Percentiles rank a stretch among this genome's conserved stretches.
Evolutionary conservation across 1,140 invertebrate genomes (phyloP).

Genomic region (Leucophenga varia): DNA sequence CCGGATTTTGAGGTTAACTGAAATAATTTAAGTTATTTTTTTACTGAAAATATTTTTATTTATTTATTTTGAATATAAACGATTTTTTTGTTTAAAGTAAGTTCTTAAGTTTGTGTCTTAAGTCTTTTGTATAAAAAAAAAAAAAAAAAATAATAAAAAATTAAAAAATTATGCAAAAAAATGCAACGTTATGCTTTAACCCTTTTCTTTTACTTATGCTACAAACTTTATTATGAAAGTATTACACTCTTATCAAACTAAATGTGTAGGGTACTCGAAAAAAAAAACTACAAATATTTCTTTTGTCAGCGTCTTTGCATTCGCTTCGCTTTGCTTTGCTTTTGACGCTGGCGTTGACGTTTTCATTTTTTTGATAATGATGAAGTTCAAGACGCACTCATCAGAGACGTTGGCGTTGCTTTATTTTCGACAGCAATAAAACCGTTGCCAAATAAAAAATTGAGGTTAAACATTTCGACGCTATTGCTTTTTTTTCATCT

Average conservation of each 20-base stretch:
- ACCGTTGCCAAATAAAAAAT: conserved; percentile 50
- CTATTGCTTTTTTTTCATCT: too few species aligned
- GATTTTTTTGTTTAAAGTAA: conserved; percentile 26
- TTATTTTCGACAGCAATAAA: too few species aligned
- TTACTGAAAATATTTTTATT: conserved; percentile 11
- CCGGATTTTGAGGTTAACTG: conserved; percentile 24
- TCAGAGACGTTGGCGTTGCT: conserved; percentile 30
- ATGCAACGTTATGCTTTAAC: too few species aligned
- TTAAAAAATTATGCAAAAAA: too few species aligned
- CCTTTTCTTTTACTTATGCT: too few species aligned
- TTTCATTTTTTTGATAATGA: conserved; percentile 27
- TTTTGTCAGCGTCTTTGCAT: too few species aligned
- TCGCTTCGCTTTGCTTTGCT: too few species aligned
- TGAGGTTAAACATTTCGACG: conserved; percentile 49
- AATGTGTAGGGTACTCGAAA: too few species aligned
- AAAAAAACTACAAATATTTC: too few species aligned
- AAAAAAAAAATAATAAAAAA: too few species aligned
- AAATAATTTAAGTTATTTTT: conserved; percentile 35
- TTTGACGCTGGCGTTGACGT: conserved; percentile 2
- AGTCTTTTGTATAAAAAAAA: conserved; percentile 27
- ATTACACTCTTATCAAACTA: too few species aligned
- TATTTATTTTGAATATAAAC: neutral
- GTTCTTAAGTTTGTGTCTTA: conserved; percentile 43
- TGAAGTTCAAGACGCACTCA: conserved; percentile 42
- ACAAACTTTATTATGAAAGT: too few species aligned